Percentiles rank a stretch among this genome's conserved stretches.
Evolutionary conservation across 2,888 invertebrate species (phyloP).

Genomic region (Eudemis profundana): DNA sequence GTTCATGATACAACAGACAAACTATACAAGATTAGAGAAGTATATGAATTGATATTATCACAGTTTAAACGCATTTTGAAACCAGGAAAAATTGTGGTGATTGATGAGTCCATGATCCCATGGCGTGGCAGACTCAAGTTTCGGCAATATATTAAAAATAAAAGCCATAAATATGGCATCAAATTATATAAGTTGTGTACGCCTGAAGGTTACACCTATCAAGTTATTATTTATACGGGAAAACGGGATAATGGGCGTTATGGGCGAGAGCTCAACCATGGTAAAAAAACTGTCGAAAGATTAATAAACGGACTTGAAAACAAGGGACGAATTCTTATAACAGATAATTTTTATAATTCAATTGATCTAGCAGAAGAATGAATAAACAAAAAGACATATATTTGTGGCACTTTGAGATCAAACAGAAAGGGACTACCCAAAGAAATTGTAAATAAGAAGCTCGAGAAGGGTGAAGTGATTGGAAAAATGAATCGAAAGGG

Average conservation of each 20-base stretch:
- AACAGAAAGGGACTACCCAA: constrained; percentile 9
- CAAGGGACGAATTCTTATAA: background rate
- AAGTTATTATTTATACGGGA: constrained; percentile 37
- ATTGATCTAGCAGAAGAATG: constrained; percentile 2
- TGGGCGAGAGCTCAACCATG: constrained; percentile 10
- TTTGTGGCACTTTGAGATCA: constrained; percentile 11
- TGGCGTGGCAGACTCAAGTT: constrained; percentile 42
- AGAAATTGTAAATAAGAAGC: constrained; percentile 26
- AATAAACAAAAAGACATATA: constrained; percentile 11
- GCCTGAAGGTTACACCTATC: constrained; percentile 25
- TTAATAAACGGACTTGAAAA: constrained; percentile 14
- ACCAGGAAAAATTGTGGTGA: constrained; percentile 36
- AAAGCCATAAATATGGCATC: constrained; percentile 33
- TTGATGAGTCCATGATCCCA: constrained; percentile 36
- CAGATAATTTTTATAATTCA: constrained; percentile 14
- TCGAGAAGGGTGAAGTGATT: constrained; percentile 13
- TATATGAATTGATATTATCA: constrained; percentile 18
- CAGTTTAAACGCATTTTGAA: constrained; percentile 20
- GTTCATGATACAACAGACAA: constrained; percentile 25
- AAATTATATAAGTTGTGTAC: background rate
- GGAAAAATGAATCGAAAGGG: constrained; percentile 44
- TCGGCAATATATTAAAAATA: constrained; percentile 44
- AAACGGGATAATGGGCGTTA: constrained; percentile 14
- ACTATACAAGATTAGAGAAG: constrained; percentile 33
- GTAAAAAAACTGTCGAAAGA: background rate